phyloP scores from a whole-genome alignment of 2,113 vertebrate genomes.

The Pomatorhinus ruficollis region DNA sequence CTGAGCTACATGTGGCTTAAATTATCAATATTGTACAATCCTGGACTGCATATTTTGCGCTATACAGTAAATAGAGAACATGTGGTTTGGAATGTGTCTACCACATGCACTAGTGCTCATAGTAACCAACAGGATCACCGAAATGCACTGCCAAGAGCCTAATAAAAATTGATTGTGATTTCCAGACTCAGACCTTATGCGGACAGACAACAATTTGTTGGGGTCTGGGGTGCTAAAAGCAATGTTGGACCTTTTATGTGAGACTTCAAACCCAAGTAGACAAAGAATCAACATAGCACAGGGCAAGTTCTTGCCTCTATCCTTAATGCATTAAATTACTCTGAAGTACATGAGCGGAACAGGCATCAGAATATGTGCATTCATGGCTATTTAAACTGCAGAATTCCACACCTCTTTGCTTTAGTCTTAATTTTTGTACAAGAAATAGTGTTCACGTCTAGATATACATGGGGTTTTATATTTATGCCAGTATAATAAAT shows the following conservation, averaged over 20 bases:
- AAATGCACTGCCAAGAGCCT: background rate
- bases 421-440: background rate
- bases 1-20: conserved; percentile 13
- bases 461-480: background rate
- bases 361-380: background rate
- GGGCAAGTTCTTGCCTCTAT: background rate
- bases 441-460: background rate
- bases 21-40: background rate
- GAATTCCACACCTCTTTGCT: background rate
- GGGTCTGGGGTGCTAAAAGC: background rate
- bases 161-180: conserved; percentile 13
- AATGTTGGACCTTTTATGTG: background rate
- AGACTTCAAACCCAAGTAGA: background rate
- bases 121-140: background rate
- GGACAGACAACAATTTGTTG: background rate
- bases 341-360: background rate
- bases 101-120: background rate
- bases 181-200: background rate
- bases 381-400: background rate
- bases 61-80: background rate
- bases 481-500: background rate
- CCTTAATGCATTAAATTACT: background rate
- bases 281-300: background rate
- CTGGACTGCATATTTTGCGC: background rate
- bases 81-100: background rate